Evolutionary conservation across 1,140 invertebrate species (phyloP), one percentile per base, ranked within the genome.

Genomic region (Drosophila littoralis): DNA sequence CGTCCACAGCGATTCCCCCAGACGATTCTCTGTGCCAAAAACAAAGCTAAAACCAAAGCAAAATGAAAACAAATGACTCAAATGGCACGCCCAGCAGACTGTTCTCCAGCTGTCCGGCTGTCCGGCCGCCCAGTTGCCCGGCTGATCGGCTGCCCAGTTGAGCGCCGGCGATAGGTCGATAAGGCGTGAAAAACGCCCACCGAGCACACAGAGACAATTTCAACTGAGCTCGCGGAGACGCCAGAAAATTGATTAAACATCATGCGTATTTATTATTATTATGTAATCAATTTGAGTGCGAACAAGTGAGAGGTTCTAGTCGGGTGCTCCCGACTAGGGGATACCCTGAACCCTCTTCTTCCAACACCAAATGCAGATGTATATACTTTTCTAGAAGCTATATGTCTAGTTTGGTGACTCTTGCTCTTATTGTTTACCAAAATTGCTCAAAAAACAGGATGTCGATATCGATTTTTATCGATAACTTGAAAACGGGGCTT

Each of bases 151-250:
- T 70, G 60, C 33, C 50, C 68, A 42, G 28, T 42, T 57, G 52
- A 54, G 45, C 50, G 50, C 50, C 43, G n/a, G 46, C 60, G 68
- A 69, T 69, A 28, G 5, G 22, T 28, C 42, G 42, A 45, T 45
- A 71, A 71, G 51, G 50, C 60, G 68, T 35, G 48, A 65, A 57
- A 64, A 65, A 71, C 68, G 68, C 68, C 68, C 68, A 54, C 60
- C 9, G 60, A 61, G 54, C 15, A 12, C 15, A 50, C 5, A 52
- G 10, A 17, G n/a, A 52, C 13, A 22, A 55, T 15, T 12, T 6
- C n/a, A 48, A 52, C 8, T 36, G 12, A 42, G 6, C 43, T 6
- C 43, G 33, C 5, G 12, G 12, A 33, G 45, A 35, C 45, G 42
- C 8, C 13, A n/a, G 48, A 28, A 54, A 63, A 70, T 63, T 70